Base-by-base conservation (phyloP, 2,888 invertebrate genomes). In the Danaus chrysippus region DNA sequence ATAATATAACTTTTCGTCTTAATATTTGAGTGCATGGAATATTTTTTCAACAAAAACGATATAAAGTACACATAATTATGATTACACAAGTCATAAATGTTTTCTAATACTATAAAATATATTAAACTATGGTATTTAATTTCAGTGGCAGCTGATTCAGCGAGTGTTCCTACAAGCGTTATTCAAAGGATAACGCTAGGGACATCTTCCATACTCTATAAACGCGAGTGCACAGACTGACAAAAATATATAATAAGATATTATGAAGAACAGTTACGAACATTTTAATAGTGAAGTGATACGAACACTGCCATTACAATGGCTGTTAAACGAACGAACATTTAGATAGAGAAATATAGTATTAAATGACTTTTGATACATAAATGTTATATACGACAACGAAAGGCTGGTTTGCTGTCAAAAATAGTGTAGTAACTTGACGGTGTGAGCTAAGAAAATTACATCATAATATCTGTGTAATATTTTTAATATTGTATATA, bases 61-160 rank as follows among this genome's bases (percentile, higher is more conserved):
- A n/a, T n/a, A n/a, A n/a, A n/a, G n/a, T n/a, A n/a, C n/a, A n/a
- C n/a, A 23, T 3, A 23, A 23, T 23, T 12, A n/a, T 11, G 34
- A 58, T 19, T 43, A 43, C 2, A 43, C 3, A 43, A 12, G 43
- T 43, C 3, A 23, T 23, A 3, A 23, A 3, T 23, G 3, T 12
- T 46, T 13, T 5, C 5, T 15, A 46, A 13, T 6, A 34, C 2
- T 46, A 46, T n/a, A 46, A 46, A 46, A 19, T 9, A 41, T 23
- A 58, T 61, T 59, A 57, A 52, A 34, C 42, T 11, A 11, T 15
- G 52, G 42, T 10, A 46, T 10, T 12, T 34, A 15, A 52, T 87
- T 86, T 0, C 85, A 91, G 91, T 81, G 91, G 91, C 73, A 91
- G 91, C 91, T 91, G 91, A 91, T 91, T 90, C 84, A 90, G 90